Evolutionary conservation across 2,888 invertebrate genomes (phyloP).

Genomic region (Tetramorium bicarinatum): DNA sequence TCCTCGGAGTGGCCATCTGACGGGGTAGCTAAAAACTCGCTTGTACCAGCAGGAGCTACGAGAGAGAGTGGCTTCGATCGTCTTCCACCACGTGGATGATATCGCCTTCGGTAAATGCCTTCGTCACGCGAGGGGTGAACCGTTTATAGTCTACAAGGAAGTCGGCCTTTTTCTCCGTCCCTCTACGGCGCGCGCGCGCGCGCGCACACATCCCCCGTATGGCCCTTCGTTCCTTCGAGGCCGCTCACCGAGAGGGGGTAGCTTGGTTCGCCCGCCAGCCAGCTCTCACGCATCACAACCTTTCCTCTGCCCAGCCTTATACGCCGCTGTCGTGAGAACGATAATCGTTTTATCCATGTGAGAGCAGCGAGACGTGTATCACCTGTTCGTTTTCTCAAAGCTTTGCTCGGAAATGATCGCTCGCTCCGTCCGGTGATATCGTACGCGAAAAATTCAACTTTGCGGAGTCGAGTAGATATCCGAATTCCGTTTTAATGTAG

Average conservation of each 20-base stretch:
- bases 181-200: conserved; percentile 8
- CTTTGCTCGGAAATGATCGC: conserved; percentile 41
- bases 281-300: conserved; percentile 38
- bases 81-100: conserved; percentile 72
- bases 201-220: conserved; percentile 14
- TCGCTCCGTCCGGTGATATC: conserved; percentile 16
- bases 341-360: conserved; percentile 63
- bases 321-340: conserved; percentile 64
- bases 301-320: conserved; percentile 61
- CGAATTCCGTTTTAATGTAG: conserved; percentile 4
- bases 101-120: conserved; percentile 70
- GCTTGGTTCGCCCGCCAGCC: conserved; percentile 32
- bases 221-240: conserved; percentile 36
- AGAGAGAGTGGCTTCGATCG: conserved; percentile 70
- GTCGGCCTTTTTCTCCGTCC: conserved; percentile 51
- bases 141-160: conserved; percentile 70
- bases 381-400: conserved; percentile 63
- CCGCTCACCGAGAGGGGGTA: conserved; percentile 40
- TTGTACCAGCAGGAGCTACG: conserved; percentile 43
- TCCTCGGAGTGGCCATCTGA: conserved; percentile 61
- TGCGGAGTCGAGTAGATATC: conserved; percentile 11
- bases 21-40: conserved; percentile 54
- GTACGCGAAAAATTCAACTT: conserved; percentile 29
- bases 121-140: conserved; percentile 76
- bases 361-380: conserved; percentile 48